phyloP scores from a whole-genome alignment of 2,888 invertebrate genomes.

The Abrostola tripartita region DNA sequence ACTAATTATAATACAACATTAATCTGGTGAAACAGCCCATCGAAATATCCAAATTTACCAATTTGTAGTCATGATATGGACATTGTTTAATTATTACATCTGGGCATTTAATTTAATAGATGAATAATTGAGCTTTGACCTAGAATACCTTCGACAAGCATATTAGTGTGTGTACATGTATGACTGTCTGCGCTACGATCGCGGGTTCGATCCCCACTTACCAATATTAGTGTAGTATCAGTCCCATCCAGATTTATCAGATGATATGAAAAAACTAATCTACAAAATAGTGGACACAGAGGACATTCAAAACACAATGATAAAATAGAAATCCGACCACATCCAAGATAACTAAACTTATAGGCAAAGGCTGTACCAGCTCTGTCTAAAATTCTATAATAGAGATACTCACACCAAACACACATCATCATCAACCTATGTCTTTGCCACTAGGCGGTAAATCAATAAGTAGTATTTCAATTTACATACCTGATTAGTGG shows the following conservation, averaged over 20 bases:
- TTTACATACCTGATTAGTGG: neutral
- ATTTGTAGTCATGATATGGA: slow-evolving; percentile 2
- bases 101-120: neutral
- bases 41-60: slow-evolving; percentile 3
- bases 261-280: neutral
- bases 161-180: neutral
- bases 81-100: slow-evolving; percentile 2
- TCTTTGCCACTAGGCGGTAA: no score
- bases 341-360: no score
- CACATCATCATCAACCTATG: no score
- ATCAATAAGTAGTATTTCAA: no score
- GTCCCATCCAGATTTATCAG: neutral
- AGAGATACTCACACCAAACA: no score
- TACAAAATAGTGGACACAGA: no score
- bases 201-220: neutral
- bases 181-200: neutral
- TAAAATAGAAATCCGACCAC: no score
- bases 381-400: neutral
- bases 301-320: no score
- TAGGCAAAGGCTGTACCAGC: no score
- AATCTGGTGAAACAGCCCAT: neutral
- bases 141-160: neutral
- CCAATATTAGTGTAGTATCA: neutral
- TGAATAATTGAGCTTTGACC: neutral
- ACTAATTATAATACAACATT: neutral